Percentiles rank a stretch among this genome's conserved stretches.
Conservation (phyloP, 2,888 invertebrate genomes). For the Caenorhabditis sp. region DNA sequence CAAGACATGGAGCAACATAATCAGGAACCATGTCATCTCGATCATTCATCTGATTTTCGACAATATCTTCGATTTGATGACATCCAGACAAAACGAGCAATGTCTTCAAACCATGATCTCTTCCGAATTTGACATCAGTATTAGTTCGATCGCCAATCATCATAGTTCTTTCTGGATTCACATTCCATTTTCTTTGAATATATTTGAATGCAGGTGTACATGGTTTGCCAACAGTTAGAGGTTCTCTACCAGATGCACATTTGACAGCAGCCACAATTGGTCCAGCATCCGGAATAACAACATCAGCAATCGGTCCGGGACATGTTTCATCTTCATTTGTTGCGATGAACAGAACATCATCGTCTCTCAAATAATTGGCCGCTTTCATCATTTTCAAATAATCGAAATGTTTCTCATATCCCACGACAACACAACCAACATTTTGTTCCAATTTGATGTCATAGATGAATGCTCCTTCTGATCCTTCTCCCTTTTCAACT, state of each 20-base stretch:
- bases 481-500: conserved; percentile 55
- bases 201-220: conserved; percentile 82
- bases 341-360: conserved; percentile 79
- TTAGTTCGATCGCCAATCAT: conserved; percentile 88
- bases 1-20: conserved; percentile 64
- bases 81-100: conserved; percentile 78
- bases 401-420: conserved; percentile 90
- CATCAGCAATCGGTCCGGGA: conserved; percentile 74
- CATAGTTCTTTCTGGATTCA: conserved; percentile 83
- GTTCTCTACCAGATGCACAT: conserved; percentile 82
- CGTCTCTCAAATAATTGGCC: conserved; percentile 80
- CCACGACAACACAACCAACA: conserved; percentile 90
- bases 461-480: conserved; percentile 61
- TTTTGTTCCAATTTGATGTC: conserved; percentile 68
- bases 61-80: conserved; percentile 62
- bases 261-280: conserved; percentile 85
- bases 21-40: conserved; percentile 67
- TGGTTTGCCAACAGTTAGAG: conserved; percentile 81
- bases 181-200: conserved; percentile 76
- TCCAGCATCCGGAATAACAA: conserved; percentile 78
- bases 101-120: conserved; percentile 87
- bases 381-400: conserved; percentile 91
- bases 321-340: conserved; percentile 92
- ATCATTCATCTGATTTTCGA: conserved; percentile 60
- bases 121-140: conserved; percentile 90